Percentiles rank a stretch among this genome's conserved stretches.
These are phyloP conservation scores for Lepeophtheirus salmonis DNA, from an alignment of 1,140 invertebrate species.

Conservation along the genomic window DNA sequence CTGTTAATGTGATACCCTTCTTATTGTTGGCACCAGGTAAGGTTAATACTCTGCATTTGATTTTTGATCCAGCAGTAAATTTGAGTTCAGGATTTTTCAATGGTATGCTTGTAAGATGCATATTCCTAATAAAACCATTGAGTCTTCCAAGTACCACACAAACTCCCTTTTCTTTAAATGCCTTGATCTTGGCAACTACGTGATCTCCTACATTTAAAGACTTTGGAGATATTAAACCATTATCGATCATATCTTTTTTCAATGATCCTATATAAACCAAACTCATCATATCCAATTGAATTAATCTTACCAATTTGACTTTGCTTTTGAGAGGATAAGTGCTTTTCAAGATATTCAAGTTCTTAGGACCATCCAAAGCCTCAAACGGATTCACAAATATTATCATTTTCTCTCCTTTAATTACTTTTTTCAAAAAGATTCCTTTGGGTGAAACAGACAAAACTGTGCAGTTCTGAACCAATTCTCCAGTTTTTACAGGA, in stretches of 20 bases:
- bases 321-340: background rate
- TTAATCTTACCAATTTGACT: background rate
- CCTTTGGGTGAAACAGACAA: background rate
- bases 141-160: background rate
- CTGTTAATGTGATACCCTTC: background rate
- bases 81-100: constrained; percentile 10
- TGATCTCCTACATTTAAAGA: background rate
- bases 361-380: background rate
- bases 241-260: background rate
- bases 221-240: background rate
- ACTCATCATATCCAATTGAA: background rate
- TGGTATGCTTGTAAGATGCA: constrained; percentile 1
- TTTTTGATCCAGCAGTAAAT: background rate
- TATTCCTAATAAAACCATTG: background rate
- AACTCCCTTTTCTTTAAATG: background rate
- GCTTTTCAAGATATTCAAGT: background rate
- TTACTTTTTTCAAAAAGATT: background rate
- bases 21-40: background rate
- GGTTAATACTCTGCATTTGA: background rate
- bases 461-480: background rate
- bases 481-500: background rate
- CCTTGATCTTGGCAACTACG: background rate
- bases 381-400: background rate
- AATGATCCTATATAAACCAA: background rate
- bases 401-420: background rate